phyloP scores from a whole-genome alignment of 2,113 vertebrate species.

The Cryptoleucopteryx plumbea region DNA sequence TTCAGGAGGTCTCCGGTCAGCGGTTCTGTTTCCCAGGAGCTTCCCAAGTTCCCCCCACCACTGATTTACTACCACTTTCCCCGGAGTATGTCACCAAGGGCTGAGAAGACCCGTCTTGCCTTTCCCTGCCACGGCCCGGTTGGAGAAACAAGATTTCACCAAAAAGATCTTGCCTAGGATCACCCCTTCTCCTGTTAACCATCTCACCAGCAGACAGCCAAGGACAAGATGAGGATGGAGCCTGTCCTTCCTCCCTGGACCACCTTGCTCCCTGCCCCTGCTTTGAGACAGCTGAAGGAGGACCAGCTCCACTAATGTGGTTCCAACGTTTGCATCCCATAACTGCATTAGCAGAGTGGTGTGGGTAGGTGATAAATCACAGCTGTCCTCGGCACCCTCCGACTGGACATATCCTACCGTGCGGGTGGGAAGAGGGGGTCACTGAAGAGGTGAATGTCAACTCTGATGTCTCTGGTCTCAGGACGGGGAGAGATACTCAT shows the following conservation, averaged over 20 bases:
- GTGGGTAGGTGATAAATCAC: neutral
- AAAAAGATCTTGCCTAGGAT: neutral
- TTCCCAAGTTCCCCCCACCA: neutral
- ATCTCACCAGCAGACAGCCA: neutral
- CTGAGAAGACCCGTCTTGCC: neutral
- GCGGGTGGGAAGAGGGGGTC: accelerated
- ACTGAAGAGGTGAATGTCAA: neutral
- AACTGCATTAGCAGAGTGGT: no score
- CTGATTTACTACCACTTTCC: neutral
- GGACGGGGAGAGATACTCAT: neutral
- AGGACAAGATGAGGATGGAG: accelerated
- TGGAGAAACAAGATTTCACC: neutral
- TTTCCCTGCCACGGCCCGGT: neutral
- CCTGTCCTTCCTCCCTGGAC: neutral
- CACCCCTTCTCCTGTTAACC: neutral
- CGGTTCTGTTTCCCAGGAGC: neutral
- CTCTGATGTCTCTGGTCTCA: neutral
- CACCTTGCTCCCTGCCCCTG: accelerated
- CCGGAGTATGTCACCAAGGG: neutral
- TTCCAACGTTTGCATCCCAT: neutral
- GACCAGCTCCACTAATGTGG: neutral
- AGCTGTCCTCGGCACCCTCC: neutral
- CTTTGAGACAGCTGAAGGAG: neutral
- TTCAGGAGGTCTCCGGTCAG: neutral
- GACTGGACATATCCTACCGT: neutral